Evolutionary conservation across 1,140 invertebrate species (phyloP), one percentile per base, ranked within the genome.

Genomic region (Eriosoma lanigerum): DNA sequence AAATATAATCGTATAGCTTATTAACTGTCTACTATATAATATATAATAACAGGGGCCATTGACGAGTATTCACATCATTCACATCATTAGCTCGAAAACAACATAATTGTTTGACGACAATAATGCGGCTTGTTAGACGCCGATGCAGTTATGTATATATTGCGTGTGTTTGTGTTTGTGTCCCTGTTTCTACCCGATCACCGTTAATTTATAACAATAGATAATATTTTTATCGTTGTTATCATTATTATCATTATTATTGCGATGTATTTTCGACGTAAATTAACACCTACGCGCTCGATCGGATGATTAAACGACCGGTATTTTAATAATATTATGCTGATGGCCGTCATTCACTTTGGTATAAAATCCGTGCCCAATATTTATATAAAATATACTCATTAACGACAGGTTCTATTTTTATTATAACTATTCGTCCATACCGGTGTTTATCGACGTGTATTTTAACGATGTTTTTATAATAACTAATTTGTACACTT

Each of bases 71-170:
- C 3, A 4, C 32, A 38, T 38, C 3, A n/a, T 48, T 48, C 66
- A 15, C 44, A 44, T 70, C 66, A 50, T 70, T 70, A 70, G 66
- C 66, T 48, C 46, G 46, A 70, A 70, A 70, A 70, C 66, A 70
- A 70, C 66, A 48, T 50, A 50, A 70, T 70, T 70, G 66, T 70
- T 70, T 70, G 26, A 70, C 66, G 44, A 48, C 66, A 50, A 70
- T 64, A 70, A 50, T 50, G 48, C 17, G 66, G 66, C 66, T 70
- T 48, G 46, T 70, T 70, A 70, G 44, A 48, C 13, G 64, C 17
- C 24, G 60, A 15, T 15, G 56, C 3, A 13, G 56, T 29, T 19
- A 26, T 29, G 19, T 26, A 15, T 64, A 64, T 64, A 32, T 29
- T n/a, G 32, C 19, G 1, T n/a, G n/a, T n/a, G n/a, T n/a, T n/a